These are phyloP conservation scores for Eupithecia vulgata DNA, from an alignment of 2,888 invertebrate genomes.

Conservation along the genomic window DNA sequence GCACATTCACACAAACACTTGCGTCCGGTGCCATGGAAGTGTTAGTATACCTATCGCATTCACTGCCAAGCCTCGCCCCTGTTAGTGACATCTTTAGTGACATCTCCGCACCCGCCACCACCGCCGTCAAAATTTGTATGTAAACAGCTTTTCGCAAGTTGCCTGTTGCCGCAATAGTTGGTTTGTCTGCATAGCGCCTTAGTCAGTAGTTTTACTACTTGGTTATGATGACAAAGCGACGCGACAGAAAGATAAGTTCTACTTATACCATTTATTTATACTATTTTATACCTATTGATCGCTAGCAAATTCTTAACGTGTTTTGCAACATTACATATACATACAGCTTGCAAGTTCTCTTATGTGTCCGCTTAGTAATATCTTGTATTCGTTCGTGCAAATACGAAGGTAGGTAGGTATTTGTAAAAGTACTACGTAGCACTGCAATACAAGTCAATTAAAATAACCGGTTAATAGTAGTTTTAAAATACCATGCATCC, in stretches of 20 bases:
- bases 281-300: no score
- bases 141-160: no score
- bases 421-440: not conserved
- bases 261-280: not conserved
- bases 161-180: no score
- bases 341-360: not conserved
- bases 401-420: not conserved
- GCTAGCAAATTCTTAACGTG: not conserved
- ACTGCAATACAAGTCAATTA: constrained; percentile 2
- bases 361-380: constrained; percentile 3
- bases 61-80: no score
- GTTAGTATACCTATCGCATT: no score
- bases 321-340: constrained; percentile 8
- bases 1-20: no score
- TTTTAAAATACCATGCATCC: not conserved
- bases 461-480: not conserved
- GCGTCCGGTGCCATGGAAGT: no score
- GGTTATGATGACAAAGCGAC: not conserved
- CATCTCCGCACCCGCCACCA: no score
- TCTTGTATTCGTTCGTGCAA: no score
- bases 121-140: no score
- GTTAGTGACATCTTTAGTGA: no score
- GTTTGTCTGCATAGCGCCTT: no score
- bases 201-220: constrained; percentile 1
- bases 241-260: not conserved